These are phyloP conservation scores for Philhelius pedissequus DNA, from an alignment of 2,888 invertebrate genomes.

Conservation along the genomic window DNA sequence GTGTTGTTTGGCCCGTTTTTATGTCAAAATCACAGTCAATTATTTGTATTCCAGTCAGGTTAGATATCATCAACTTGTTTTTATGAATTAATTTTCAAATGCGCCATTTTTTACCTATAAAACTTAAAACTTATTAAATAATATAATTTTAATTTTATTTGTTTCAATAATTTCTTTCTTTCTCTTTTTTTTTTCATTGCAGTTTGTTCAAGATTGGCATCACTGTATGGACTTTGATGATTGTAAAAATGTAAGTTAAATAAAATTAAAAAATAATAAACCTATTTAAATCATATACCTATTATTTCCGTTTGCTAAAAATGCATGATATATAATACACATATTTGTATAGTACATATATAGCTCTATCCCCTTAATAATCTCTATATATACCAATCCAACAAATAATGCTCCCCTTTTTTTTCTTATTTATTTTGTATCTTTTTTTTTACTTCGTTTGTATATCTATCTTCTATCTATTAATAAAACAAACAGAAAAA, in stretches of 20 bases:
- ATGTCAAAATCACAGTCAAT: no score
- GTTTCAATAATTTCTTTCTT: no score
- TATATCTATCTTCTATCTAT: background rate
- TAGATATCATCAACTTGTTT: no score
- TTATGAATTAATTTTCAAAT: no score
- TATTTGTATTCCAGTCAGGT: no score
- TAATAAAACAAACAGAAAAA: background rate
- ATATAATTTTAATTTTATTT: no score
- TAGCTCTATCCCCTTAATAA: slow-evolving; percentile 7
- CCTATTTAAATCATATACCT: background rate
- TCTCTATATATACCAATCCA: background rate
- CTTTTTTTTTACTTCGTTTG: background rate
- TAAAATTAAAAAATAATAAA: background rate
- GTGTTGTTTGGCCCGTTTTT: no score
- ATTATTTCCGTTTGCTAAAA: background rate
- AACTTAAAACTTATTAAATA: no score
- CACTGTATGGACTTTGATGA: slow-evolving; percentile 78
- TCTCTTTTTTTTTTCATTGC: slow-evolving; percentile 66
- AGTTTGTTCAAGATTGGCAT: slow-evolving; percentile 78
- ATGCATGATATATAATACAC: slow-evolving; percentile 57
- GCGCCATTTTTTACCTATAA: no score
- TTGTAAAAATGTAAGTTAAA: slow-evolving; percentile 77
- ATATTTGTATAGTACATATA: slow-evolving; percentile 23
- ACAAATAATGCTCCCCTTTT: slow-evolving; percentile 22
- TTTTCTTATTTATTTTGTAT: background rate